These are phyloP conservation scores for Anolis apletophallus DNA, from an alignment of 2,797 vertebrate species.

Conservation along the genomic window DNA sequence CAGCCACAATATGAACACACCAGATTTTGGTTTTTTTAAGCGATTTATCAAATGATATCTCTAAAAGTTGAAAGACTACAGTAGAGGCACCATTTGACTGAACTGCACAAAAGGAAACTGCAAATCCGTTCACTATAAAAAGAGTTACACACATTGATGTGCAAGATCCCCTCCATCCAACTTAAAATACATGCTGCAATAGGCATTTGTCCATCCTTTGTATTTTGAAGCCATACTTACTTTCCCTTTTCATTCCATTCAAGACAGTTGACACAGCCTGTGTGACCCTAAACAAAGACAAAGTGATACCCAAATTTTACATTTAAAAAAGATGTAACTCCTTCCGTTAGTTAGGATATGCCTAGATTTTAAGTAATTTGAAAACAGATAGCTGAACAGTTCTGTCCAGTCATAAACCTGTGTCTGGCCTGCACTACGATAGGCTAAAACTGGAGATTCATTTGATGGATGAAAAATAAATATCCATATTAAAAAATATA, in stretches of 20 bases:
- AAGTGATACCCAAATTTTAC: slow-evolving; percentile 53
- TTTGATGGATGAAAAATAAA: too few species aligned
- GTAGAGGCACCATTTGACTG: background rate
- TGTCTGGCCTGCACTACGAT: too few species aligned
- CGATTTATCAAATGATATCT: background rate
- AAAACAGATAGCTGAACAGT: too few species aligned
- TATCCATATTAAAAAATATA: too few species aligned
- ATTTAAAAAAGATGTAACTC: slow-evolving; percentile 27
- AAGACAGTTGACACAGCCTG: slow-evolving; percentile 99
- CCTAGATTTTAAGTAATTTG: background rate
- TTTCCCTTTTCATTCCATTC: slow-evolving; percentile 99
- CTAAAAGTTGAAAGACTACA: background rate
- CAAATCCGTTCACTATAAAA: background rate
- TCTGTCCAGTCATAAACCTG: too few species aligned
- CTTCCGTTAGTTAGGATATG: background rate
- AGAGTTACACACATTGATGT: background rate
- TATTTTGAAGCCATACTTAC: slow-evolving; percentile 82
- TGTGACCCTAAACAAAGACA: slow-evolving; percentile 87
- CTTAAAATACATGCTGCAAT: slow-evolving; percentile 28
- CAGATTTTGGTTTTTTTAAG: background rate
- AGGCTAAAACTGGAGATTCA: too few species aligned
- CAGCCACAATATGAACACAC: background rate
- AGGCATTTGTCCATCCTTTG: background rate
- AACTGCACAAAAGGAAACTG: background rate
- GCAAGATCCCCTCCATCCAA: background rate